These are phyloP conservation scores for Eucera pruinosa DNA, from an alignment of 2,888 invertebrate genomes.

Conservation along the genomic window DNA sequence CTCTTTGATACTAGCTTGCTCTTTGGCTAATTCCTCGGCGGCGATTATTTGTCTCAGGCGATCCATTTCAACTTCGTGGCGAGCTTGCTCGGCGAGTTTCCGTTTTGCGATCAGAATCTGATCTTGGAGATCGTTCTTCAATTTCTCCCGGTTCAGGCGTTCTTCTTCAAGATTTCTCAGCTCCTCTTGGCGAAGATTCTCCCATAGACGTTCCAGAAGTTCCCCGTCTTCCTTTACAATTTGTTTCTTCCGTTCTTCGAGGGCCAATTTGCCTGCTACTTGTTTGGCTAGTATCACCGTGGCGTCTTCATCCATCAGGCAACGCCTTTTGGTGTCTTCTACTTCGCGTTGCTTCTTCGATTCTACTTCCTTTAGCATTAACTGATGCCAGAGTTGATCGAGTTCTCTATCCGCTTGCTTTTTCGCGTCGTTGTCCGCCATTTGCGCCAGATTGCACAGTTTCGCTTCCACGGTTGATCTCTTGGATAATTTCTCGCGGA, in stretches of 20 bases:
- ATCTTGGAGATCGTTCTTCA: conserved; percentile 76
- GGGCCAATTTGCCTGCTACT: conserved; percentile 71
- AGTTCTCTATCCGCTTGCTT: conserved; percentile 86
- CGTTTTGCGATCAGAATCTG: conserved; percentile 70
- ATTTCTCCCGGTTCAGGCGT: conserved; percentile 62
- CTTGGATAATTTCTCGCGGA: conserved; percentile 17
- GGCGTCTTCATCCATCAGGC: conserved; percentile 36
- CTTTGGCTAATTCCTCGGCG: conserved; percentile 70
- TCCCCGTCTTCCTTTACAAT: conserved; percentile 72
- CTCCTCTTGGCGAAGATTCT: conserved; percentile 69
- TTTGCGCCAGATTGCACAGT: conserved; percentile 52
- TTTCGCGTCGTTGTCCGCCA: conserved; percentile 84
- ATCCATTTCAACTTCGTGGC: conserved; percentile 71
- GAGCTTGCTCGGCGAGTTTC: conserved; percentile 68
- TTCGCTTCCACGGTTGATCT: conserved; percentile 45
- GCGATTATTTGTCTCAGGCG: conserved; percentile 56
- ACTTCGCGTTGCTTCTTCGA: conserved; percentile 70
- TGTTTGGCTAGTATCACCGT: conserved; percentile 70
- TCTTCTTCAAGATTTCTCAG: conserved; percentile 64
- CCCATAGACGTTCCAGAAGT: conserved; percentile 65
- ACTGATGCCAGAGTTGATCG: conserved; percentile 87
- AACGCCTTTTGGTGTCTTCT: conserved; percentile 64
- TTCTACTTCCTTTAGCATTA: conserved; percentile 87
- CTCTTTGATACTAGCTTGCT: conserved; percentile 57
- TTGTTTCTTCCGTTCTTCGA: conserved; percentile 68